These are phyloP conservation scores for Pelmatolapia mariae DNA, from an alignment of 2,113 vertebrate species.

Conservation along the genomic window DNA sequence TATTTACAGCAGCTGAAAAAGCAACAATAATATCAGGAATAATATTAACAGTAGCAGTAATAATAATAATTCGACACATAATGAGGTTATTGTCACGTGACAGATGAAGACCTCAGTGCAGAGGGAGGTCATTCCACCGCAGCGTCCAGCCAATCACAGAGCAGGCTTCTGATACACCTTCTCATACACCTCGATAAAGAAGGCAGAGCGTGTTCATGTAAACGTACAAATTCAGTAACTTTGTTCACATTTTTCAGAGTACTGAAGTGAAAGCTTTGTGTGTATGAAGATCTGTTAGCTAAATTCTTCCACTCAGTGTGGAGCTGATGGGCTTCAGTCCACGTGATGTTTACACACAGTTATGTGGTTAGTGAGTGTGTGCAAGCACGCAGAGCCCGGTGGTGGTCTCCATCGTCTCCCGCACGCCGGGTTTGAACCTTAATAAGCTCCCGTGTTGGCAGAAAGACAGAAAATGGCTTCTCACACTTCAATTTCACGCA, in stretches of 20 bases:
- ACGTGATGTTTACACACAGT: neutral
- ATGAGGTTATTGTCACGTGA: neutral
- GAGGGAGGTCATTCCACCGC: neutral
- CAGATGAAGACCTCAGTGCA: neutral
- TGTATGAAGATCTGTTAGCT: neutral
- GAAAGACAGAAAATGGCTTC: slow-evolving; percentile 64
- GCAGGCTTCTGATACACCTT: neutral
- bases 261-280: neutral
- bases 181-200: neutral
- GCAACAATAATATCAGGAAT: neutral
- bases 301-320: neutral
- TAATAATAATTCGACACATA: neutral
- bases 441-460: slow-evolving; percentile 59
- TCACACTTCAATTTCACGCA: slow-evolving; percentile 73
- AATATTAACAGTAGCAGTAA: neutral
- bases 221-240: neutral
- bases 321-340: neutral
- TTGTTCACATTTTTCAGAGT: neutral
- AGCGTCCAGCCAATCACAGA: neutral
- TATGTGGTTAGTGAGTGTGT: neutral
- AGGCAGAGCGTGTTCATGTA: neutral
- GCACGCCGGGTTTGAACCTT: slow-evolving; percentile 59
- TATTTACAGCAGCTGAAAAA: neutral
- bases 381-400: neutral
- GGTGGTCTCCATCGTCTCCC: slow-evolving; percentile 41